Base-by-base conservation (phyloP, 2,797 vertebrate genomes). In the Avahi laniger region DNA sequence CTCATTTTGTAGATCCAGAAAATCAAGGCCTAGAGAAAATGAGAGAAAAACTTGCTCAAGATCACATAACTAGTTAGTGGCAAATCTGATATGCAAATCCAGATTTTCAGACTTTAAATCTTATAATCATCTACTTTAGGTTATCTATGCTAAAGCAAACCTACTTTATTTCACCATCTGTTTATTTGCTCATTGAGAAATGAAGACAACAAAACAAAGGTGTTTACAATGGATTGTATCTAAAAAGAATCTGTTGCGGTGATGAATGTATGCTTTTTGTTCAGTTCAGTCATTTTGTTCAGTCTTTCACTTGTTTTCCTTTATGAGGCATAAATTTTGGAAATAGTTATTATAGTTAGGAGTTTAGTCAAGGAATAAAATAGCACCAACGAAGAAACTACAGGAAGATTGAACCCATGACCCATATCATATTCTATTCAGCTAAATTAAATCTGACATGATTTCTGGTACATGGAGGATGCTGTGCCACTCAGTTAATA, bases 361-460 rank as follows among this genome's bases (percentile, higher is more conserved):
- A 85, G 46, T 91, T 86, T 81, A 93, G 50, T 81, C 26, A 81
- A 72, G 26, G 46, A 76, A 82, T 95, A 79, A 95, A 83, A 38
- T 54, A 84, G 17, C 15, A 78, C 13, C 24, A 89, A 15, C 18
- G 59, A 72, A 80, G 26, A 65, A 86, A 57, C 46, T 48, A 7
- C n/a, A 81, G 48, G 48, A 86, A 87, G 48, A 63, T 33, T 72
- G 35, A 59, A 57, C 17, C 50, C 11, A 30, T 54, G n/a, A 78
- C 43, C 43, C 18, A 54, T 46, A 30, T 61, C 46, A 41, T 82
- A 57, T 52, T 93, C 35, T 90, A 13, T 72, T 50, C 61, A 67
- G 30, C 17, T 94, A 38, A 43, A 10, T 91, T 9, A 59, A 76
- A 26, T 69, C n/a, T 76, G 52, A 20, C 59, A 48, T 50, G 50